phyloP scores from a whole-genome alignment of 2,797 vertebrate species.

The Hyperoplus lanceolatus region DNA sequence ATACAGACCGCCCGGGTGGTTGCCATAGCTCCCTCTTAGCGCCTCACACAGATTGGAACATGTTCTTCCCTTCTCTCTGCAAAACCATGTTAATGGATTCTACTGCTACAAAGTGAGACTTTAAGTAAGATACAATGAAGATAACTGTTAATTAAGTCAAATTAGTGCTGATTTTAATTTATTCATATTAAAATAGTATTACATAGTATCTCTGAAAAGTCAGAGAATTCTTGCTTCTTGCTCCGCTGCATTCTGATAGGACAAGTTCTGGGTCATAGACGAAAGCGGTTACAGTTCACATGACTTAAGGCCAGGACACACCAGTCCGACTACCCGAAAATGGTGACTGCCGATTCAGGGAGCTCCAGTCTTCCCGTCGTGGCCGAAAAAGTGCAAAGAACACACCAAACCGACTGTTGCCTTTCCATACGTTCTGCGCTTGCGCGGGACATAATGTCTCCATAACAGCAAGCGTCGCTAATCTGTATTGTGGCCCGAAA shows the following conservation, averaged over 20 bases:
- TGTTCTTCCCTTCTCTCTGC: slow-evolving; percentile 6
- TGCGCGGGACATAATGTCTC: too few relatives aligned
- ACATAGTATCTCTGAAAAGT: not conserved
- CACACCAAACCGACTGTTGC: too few relatives aligned
- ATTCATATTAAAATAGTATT: not conserved
- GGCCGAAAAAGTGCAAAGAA: too few relatives aligned
- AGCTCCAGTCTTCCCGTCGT: too few relatives aligned
- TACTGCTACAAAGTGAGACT: not conserved
- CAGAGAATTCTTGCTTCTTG: not conserved
- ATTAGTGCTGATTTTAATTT: not conserved
- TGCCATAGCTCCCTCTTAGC: slow-evolving; percentile 19
- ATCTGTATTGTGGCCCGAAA: too few relatives aligned
- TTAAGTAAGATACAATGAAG: not conserved
- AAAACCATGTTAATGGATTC: not conserved
- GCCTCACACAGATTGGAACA: slow-evolving; percentile 5
- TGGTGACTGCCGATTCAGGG: too few relatives aligned
- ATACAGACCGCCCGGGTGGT: slow-evolving; percentile 37
- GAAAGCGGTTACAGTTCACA: slow-evolving; percentile 1
- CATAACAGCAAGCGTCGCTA: too few relatives aligned
- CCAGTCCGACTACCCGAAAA: too few relatives aligned
- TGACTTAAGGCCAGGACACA: not conserved
- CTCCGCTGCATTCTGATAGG: not conserved
- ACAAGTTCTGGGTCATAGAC: not conserved
- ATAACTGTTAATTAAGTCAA: not conserved
- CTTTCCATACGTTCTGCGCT: too few relatives aligned